Base-by-base conservation (phyloP, 2,113 vertebrate species). In the Meriones unguiculatus region DNA sequence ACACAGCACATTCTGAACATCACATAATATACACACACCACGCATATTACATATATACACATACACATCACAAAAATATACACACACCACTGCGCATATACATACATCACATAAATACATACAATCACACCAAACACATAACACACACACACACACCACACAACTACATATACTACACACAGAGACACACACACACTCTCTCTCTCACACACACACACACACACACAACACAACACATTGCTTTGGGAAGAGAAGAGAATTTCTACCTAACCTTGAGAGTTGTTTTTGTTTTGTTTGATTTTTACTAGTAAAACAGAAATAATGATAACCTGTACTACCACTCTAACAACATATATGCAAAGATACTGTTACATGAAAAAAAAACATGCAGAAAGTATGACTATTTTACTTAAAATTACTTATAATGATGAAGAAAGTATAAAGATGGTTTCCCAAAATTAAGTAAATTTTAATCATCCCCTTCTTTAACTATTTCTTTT, bases 391-490 rank as follows among this genome's bases (percentile, higher is more conserved):
- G 41, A 28, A 77, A 77, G 6, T 30, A 30, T 77, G 12, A 30
- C 82, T 72, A 84, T 32, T 62, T 8, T 73, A 57, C 12, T 77
- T 41, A 18, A 75, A 67, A 87, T 86, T 89, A 77, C 28, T 89
- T 87, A 64, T 35, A 90, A 41, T 64, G 28, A 84, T 87, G 5
- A 87, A 22, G 5, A 87, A 22, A 80, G 7, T 64, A 80, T 57
- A 93, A 52, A 67, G 46, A 85, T 69, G 15, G 76, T 65, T 70
- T 11, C 25, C 89, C 86, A 86, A 15, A 87, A 35, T 88, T 22
- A 89, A 82, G 38, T 86, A 82, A 89, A 69, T 90, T 95, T 96
- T 91, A 95, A 70, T 59, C 41, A 87, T 20, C 17, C 10, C 77
- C 32, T 93, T 64, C 90, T n/a, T 91, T 18, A 90, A 70, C 3